Evolutionary conservation across 2,888 invertebrate genomes (phyloP), one percentile per base, ranked within the genome.

Genomic region (Andricus curvator): DNA sequence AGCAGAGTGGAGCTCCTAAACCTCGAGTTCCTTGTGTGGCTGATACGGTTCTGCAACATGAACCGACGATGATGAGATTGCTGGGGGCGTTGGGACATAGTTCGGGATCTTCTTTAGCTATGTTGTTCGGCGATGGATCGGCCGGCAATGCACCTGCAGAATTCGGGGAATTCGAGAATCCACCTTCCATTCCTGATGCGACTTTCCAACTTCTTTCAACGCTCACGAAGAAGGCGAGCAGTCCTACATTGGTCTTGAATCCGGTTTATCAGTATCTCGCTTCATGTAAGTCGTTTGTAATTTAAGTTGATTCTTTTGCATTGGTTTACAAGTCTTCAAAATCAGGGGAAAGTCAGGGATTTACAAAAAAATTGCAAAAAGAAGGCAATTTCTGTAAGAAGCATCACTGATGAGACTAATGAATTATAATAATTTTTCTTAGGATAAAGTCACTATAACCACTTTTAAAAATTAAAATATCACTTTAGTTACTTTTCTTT

Each of bases 151-250:
- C 89, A 33, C 86, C 89, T 77, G 87, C 92, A 0, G 93, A 94
- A 80, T 87, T 90, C 1, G 87, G 92, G 0, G 93, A 94, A 80
- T 87, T 90, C 1, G 93, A 94, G n/a, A 96, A 96, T 87, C 96
- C 96, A 13, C 94, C 96, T 44, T 96, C 97, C 0, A 95, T 98
- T 78, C 96, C 97, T 2, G 98, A 98, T 90, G 97, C 97, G 29
- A 95, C 98, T n/a, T 98, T 97, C 90, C 96, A 97, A 93, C 94
- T 98, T 85, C 94, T 98, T 78, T 95, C 96, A 44, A 96, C 96
- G 4, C 93, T 98, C 83, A 96, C 96, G n/a, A 94, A 95, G 67
- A 96, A 96, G 88, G 96, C 97, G 3, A 96, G 97, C 11, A 95
- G 95, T 89, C 96, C 96, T 4, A 94, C 95, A 37, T 94, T 96